Evolutionary conservation across 2,797 vertebrate species (phyloP).

Genomic region (Carcharodon carcharias): DNA sequence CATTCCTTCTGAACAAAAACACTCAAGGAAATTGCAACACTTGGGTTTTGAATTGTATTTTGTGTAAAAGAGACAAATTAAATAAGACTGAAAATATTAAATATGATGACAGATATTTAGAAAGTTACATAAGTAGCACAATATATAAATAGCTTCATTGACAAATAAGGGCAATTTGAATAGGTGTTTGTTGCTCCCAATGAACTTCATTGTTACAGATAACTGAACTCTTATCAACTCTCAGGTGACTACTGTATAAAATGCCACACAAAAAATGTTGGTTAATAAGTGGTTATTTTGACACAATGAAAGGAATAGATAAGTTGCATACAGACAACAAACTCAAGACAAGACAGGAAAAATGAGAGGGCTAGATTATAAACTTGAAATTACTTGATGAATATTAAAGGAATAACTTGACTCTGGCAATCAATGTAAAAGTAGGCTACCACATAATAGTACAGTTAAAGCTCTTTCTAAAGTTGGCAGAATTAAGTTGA

Average conservation of each 20-base stretch:
- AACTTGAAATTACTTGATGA: background rate
- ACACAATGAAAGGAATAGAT: background rate
- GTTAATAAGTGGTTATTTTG: background rate
- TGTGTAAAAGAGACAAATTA: background rate
- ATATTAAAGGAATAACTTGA: background rate
- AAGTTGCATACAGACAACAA: background rate
- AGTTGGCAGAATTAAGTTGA: background rate
- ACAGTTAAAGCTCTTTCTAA: background rate
- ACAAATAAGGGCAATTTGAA: background rate
- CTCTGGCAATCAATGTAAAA: background rate
- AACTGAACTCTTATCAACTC: background rate
- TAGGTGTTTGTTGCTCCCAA: background rate
- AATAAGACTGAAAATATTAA: background rate
- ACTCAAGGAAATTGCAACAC: background rate
- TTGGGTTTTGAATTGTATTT: background rate
- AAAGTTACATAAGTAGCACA: background rate
- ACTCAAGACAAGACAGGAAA: background rate
- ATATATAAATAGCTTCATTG: background rate
- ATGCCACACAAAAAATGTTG: background rate
- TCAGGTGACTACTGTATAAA: background rate
- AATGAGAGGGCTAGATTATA: background rate
- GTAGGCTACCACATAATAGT: background rate
- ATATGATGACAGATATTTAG: background rate
- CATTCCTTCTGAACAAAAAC: background rate
- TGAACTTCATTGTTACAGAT: background rate